Conservation (phyloP, 2,888 invertebrate genomes). For the Anaspis maculata region DNA sequence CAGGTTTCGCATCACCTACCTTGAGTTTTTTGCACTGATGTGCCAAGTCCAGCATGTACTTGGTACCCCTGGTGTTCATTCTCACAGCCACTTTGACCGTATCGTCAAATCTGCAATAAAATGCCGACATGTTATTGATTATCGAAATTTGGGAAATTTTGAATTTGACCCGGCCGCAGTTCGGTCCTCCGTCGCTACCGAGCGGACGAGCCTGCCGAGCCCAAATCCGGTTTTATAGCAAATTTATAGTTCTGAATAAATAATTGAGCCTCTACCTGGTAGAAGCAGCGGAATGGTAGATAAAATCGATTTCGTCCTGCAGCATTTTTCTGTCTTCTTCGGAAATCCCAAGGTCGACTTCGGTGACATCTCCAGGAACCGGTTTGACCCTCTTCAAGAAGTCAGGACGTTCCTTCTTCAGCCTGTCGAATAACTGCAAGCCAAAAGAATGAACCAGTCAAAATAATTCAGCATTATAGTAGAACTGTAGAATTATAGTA, state of each 20-base stretch:
- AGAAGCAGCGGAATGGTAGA: conserved; percentile 69
- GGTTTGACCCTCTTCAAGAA: conserved; percentile 47
- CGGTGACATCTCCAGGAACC: conserved; percentile 46
- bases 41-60: conserved; percentile 31
- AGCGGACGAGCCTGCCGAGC: too few species aligned
- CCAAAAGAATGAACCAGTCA: too few species aligned
- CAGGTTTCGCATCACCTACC: conserved; percentile 49
- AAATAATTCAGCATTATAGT: too few species aligned
- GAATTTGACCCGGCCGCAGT: too few species aligned
- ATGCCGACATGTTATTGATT: too few species aligned
- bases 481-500: too few species aligned
- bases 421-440: conserved; percentile 71
- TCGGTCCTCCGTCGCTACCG: too few species aligned
- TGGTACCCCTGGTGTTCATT: conserved; percentile 51
- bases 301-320: conserved; percentile 48
- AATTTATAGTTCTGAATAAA: too few species aligned
- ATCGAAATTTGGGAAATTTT: too few species aligned
- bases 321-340: conserved; percentile 42
- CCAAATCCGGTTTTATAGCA: too few species aligned
- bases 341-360: conserved; percentile 42
- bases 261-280: too few species aligned
- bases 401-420: conserved; percentile 51
- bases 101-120: conserved; percentile 63
- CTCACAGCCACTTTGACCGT: conserved; percentile 52
- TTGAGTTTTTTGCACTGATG: conserved; percentile 30